Percentiles rank a stretch among this genome's conserved stretches.
Evolutionary conservation across 1,140 invertebrate genomes (phyloP).

Genomic region (Euura lappo): DNA sequence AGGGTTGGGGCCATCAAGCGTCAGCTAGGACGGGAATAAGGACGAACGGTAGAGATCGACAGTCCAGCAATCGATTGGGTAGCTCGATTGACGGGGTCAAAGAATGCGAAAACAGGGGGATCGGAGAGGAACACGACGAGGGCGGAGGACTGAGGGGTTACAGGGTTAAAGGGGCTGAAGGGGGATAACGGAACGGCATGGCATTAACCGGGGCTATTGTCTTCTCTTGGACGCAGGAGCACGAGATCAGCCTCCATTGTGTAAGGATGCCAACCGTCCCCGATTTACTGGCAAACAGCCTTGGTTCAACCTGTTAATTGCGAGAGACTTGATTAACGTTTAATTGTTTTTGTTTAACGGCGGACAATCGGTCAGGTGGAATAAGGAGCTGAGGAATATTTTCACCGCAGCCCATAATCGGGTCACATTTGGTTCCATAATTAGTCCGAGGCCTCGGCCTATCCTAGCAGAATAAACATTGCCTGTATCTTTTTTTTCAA

Average conservation of each 20-base stretch:
- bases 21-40: background rate
- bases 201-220: conserved; percentile 45
- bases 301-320: conserved; percentile 42
- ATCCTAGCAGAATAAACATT: too few species aligned
- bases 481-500: too few species aligned
- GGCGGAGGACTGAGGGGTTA: conserved; percentile 2
- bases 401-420: too few species aligned
- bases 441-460: too few species aligned
- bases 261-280: conserved; percentile 27
- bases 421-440: too few species aligned
- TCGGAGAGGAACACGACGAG: conserved; percentile 10
- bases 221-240: conserved; percentile 26
- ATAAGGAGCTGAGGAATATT: too few species aligned
- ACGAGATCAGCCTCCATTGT: conserved; percentile 32
- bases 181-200: conserved; percentile 24
- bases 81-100: background rate
- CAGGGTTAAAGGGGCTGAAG: background rate
- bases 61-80: conserved; percentile 6
- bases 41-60: conserved; percentile 8
- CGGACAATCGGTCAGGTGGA: background rate
- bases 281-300: conserved; percentile 40
- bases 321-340: conserved; percentile 24
- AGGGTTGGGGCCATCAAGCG: background rate
- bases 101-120: background rate
- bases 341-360: conserved; percentile 2